Percentiles rank a stretch among this genome's conserved stretches.
phyloP scores from a whole-genome alignment of 2,797 vertebrate species.

The Lagorchestes hirsutus region DNA sequence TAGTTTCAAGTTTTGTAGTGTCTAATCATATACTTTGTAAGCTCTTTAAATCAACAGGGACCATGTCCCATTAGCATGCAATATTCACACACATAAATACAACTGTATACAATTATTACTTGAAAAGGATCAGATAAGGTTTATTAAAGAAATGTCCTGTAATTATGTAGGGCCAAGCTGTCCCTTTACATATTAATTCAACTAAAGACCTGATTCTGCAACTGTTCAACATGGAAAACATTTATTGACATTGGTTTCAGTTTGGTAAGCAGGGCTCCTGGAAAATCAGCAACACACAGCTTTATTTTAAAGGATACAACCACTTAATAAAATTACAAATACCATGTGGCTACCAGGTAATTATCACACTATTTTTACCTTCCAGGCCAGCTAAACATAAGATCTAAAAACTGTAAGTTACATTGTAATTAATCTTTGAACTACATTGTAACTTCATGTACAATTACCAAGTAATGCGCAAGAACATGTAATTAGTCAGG shows the following conservation, averaged over 20 bases:
- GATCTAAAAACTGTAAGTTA: constrained; percentile 55
- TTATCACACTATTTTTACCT: constrained; percentile 25
- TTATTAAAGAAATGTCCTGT: constrained; percentile 78
- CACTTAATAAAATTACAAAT: constrained; percentile 10
- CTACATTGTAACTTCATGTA: constrained; percentile 33
- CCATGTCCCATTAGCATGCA: constrained; percentile 69
- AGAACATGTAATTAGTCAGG: neutral
- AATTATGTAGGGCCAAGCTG: constrained; percentile 75
- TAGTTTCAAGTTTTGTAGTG: neutral
- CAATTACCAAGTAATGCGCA: constrained; percentile 40
- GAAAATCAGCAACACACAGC: neutral
- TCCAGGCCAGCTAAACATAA: constrained; percentile 27
- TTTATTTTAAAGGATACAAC: constrained; percentile 36
- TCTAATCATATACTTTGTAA: constrained; percentile 30
- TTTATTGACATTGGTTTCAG: constrained; percentile 46
- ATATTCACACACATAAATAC: constrained; percentile 76
- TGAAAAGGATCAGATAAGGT: constrained; percentile 75
- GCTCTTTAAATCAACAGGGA: constrained; percentile 63
- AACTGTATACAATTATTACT: constrained; percentile 78
- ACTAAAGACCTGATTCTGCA: neutral
- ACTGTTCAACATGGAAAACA: constrained; percentile 37
- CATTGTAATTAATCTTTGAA: constrained; percentile 45
- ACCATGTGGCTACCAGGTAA: constrained; percentile 22
- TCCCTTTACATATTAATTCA: constrained; percentile 76
- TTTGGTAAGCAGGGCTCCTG: neutral